phyloP scores from a whole-genome alignment of 2,797 vertebrate genomes.

The Pipistrellus nathusii region DNA sequence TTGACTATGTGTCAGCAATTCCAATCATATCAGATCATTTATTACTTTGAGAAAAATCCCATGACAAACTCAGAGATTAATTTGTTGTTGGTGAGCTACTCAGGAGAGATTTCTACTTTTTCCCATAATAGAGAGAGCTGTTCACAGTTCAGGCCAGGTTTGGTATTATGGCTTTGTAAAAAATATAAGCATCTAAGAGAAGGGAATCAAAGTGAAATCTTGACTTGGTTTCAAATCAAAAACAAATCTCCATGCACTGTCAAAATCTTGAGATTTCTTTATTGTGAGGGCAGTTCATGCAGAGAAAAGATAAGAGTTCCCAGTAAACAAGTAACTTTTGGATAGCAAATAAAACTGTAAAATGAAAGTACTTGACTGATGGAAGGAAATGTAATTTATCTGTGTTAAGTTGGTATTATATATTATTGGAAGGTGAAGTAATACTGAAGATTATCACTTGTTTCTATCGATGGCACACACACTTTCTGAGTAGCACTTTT shows the following conservation, averaged over 20 bases:
- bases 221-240: conserved; percentile 84
- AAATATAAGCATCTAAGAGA: conserved; percentile 80
- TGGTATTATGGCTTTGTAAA: conserved; percentile 68
- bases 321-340: conserved; percentile 83
- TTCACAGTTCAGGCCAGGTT: conserved; percentile 63
- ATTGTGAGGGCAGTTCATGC: conserved; percentile 75
- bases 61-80: conserved; percentile 70
- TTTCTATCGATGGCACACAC: too few relatives aligned
- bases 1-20: conserved; percentile 77
- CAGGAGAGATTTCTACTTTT: conserved; percentile 61
- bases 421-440: conserved; percentile 76
- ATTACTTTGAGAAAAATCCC: conserved; percentile 74
- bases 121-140: conserved; percentile 57
- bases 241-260: conserved; percentile 71
- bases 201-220: conserved; percentile 84
- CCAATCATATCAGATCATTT: conserved; percentile 73
- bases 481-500: too few relatives aligned
- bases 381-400: conserved; percentile 71
- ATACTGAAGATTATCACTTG: conserved; percentile 23
- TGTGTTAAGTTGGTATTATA: conserved; percentile 75
- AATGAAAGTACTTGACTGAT: conserved; percentile 80
- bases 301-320: conserved; percentile 82
- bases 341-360: conserved; percentile 79
- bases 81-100: conserved; percentile 62
- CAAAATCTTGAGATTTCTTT: conserved; percentile 78